Evolutionary conservation across 2,797 vertebrate species (phyloP), one percentile per base, ranked within the genome.

Genomic region (Hydrocynus forskahlii): DNA sequence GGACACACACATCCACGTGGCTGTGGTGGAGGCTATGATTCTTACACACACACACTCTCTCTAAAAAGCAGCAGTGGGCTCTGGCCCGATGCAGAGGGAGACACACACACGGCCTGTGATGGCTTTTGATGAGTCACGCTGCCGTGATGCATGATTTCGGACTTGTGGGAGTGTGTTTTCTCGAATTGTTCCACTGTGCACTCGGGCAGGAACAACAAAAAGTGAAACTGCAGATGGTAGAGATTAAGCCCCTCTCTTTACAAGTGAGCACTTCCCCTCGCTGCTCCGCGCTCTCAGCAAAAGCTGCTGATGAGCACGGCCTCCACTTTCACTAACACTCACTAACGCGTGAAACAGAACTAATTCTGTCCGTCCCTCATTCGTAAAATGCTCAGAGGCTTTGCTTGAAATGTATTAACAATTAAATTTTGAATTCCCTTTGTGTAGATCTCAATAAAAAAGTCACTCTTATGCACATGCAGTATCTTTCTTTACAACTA

Each of bases 191-290:
- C 91, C 92, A 88, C 89, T 91, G 88, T 84, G 87, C 90, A 91
- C 90, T 92, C 85, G 84, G 87, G 69, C 77, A 79, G 55, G 87
- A 89, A 88, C 88, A 86, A 88, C 87, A 90, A 89, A 93, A 93
- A 92, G 92, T 89, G 90, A 91, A 89, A 90, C 86, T 90, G 84
- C 94, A 94, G 90, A 94, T 94, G 93, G 91, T 89, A 92, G 85
- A 94, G 92, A 94, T 95, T 93, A 94, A 89, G 88, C 89, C 84
- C 89, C 86, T 91, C 88, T 88, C 91, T 94, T 91, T 89, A 93
- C 92, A 90, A 91, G 90, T 89, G 69, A 90, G 89, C 14, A 60
- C 48, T 83, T 75, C 73, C 74, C 62, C 63, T 77, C 29, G 52
- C 19, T 45, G 9, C 72, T 2, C 52, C 9, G 8, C 82, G 75